These are phyloP conservation scores for Anguilla anguilla DNA, from an alignment of 2,797 vertebrate species.

Conservation along the genomic window DNA sequence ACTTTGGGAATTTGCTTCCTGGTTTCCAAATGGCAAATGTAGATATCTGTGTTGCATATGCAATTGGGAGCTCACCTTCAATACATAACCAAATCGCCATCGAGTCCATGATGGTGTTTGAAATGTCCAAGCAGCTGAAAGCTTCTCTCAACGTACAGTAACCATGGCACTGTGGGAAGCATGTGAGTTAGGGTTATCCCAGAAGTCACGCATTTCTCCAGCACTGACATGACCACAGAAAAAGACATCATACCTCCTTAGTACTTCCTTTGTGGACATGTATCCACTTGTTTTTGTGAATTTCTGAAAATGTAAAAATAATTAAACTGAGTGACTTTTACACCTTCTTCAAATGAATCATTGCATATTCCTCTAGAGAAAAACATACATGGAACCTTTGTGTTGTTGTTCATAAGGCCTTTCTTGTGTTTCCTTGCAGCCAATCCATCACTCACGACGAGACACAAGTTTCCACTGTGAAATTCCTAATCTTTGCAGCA, in stretches of 20 bases:
- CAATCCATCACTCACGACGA: slow-evolving; percentile 86
- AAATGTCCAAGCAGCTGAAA: slow-evolving; percentile 97
- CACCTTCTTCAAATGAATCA: not conserved
- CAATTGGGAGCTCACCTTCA: slow-evolving; percentile 82
- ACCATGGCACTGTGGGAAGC: slow-evolving; percentile 85
- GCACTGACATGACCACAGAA: slow-evolving; percentile 23
- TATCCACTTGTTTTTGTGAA: slow-evolving; percentile 97
- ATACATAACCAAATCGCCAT: slow-evolving; percentile 94
- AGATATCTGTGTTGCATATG: not conserved
- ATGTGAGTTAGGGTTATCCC: slow-evolving; percentile 51
- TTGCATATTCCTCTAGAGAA: not conserved
- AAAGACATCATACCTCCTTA: slow-evolving; percentile 83
- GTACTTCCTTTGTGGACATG: slow-evolving; percentile 99
- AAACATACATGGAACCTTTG: slow-evolving; percentile 93
- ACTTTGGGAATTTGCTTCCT: not conserved
- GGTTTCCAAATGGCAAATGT: not conserved
- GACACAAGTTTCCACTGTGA: slow-evolving; percentile 92
- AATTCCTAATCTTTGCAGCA: slow-evolving; percentile 85
- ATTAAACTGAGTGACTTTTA: not conserved
- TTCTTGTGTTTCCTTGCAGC: slow-evolving; percentile 96
- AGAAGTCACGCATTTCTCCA: slow-evolving; percentile 46
- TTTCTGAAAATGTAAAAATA: slow-evolving; percentile 72
- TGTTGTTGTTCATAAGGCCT: slow-evolving; percentile 91
- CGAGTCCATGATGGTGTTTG: slow-evolving; percentile 94
- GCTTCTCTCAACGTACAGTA: slow-evolving; percentile 98